Conservation (phyloP, 2,888 invertebrate species). For the Trimorus sp. region DNA sequence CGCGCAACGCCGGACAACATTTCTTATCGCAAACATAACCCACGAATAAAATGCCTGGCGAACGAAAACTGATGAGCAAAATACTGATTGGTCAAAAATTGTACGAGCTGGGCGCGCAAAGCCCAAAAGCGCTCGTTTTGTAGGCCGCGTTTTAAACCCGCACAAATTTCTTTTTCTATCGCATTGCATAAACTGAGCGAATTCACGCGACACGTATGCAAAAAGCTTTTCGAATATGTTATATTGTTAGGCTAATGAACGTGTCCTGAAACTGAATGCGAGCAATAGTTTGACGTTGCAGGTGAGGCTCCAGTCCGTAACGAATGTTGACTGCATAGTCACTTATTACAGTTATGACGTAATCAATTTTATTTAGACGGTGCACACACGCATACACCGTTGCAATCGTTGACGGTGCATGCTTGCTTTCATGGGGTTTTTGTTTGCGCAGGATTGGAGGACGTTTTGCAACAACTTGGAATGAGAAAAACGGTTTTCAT, state of each 20-base stretch:
- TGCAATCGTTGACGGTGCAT: constrained; percentile 18
- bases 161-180: constrained; percentile 56
- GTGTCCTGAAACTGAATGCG: constrained; percentile 77
- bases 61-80: no score
- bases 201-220: constrained; percentile 19
- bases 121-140: constrained; percentile 77
- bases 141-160: constrained; percentile 81
- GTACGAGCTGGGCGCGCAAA: constrained; percentile 81
- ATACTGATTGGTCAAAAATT: constrained; percentile 28
- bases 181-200: no score
- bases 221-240: constrained; percentile 62
- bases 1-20: constrained; percentile 78
- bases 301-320: constrained; percentile 80
- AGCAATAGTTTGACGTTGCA: constrained; percentile 77
- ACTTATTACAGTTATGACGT: constrained; percentile 43
- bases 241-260: constrained; percentile 71
- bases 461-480: neutral
- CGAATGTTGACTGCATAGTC: constrained; percentile 69
- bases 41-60: constrained; percentile 29
- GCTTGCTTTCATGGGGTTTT: constrained; percentile 16
- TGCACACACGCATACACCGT: constrained; percentile 3
- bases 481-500: no score
- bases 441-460: constrained; percentile 11
- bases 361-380: constrained; percentile 36
- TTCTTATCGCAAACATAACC: constrained; percentile 51